Conservation (phyloP, 2,797 vertebrate species). For the Fundulus diaphanus region DNA sequence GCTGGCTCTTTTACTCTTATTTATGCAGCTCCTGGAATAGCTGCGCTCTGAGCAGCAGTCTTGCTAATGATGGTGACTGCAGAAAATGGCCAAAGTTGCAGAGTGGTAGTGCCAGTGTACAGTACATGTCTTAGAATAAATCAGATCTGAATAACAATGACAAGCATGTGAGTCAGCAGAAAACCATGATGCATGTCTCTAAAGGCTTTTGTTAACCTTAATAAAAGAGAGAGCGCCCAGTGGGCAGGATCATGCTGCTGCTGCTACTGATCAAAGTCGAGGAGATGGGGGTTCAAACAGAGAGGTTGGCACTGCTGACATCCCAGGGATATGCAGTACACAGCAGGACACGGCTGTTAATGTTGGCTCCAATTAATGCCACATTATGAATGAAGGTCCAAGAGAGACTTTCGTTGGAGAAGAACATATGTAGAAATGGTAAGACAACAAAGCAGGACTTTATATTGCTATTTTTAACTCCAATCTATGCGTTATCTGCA, state of each 20-base stretch:
- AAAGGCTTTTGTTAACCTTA: constrained; percentile 38
- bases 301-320: constrained; percentile 50
- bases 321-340: constrained; percentile 60
- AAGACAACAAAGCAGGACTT: background rate
- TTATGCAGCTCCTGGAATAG: constrained; percentile 54
- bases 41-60: constrained; percentile 20
- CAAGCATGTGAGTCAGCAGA: constrained; percentile 4
- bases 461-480: no score
- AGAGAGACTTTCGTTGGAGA: constrained; percentile 26
- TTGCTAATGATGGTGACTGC: constrained; percentile 26
- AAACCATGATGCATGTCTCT: constrained; percentile 18
- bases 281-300: background rate
- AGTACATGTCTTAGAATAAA: constrained; percentile 1
- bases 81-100: constrained; percentile 24
- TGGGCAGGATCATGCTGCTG: constrained; percentile 33
- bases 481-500: no score
- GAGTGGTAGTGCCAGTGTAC: background rate
- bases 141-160: constrained; percentile 22
- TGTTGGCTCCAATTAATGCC: constrained; percentile 38
- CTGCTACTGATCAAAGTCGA: constrained; percentile 13
- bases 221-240: constrained; percentile 24
- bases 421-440: constrained; percentile 33
- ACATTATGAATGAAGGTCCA: constrained; percentile 49
- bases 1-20: constrained; percentile 37
- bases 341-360: constrained; percentile 46